phyloP scores from a whole-genome alignment of 2,113 vertebrate genomes.

The Tragelaphus imberbis region DNA sequence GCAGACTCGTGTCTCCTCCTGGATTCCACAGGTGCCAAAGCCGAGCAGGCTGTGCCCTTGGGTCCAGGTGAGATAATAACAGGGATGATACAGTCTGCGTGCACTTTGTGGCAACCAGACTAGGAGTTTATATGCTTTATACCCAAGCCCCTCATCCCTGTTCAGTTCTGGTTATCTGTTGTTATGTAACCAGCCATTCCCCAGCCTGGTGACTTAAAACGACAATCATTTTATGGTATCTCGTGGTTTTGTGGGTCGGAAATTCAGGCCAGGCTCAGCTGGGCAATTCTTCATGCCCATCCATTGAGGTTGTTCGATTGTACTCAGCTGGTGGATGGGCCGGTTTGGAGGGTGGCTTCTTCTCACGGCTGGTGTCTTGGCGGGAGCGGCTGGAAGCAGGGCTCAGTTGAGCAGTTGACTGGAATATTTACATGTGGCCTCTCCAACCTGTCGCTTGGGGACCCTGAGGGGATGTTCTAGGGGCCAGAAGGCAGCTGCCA shows the following conservation, averaged over 20 bases:
- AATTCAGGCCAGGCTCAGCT: not conserved
- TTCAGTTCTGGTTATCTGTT: not conserved
- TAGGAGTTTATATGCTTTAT: not conserved
- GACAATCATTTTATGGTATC: not conserved
- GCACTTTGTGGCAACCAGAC: not conserved
- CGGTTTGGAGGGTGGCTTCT: not conserved
- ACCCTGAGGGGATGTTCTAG: not conserved
- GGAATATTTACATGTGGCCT: not conserved
- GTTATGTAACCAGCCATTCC: not conserved
- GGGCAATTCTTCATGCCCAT: not conserved
- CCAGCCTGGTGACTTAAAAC: not conserved
- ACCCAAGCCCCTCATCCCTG: not conserved
- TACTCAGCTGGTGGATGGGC: not conserved
- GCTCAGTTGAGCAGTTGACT: not conserved
- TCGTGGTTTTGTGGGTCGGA: not conserved
- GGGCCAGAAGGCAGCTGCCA: not conserved
- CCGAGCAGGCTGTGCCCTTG: too few species aligned
- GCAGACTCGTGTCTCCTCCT: not conserved
- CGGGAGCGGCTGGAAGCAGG: not conserved
- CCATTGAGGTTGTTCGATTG: not conserved
- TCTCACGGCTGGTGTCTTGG: not conserved
- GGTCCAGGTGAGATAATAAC: not conserved
- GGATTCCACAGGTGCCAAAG: not conserved
- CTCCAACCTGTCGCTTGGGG: rapidly evolving
- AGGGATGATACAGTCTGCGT: not conserved